Base-by-base conservation (phyloP, 1,140 invertebrate genomes). In the Drosophila lacertosa region DNA sequence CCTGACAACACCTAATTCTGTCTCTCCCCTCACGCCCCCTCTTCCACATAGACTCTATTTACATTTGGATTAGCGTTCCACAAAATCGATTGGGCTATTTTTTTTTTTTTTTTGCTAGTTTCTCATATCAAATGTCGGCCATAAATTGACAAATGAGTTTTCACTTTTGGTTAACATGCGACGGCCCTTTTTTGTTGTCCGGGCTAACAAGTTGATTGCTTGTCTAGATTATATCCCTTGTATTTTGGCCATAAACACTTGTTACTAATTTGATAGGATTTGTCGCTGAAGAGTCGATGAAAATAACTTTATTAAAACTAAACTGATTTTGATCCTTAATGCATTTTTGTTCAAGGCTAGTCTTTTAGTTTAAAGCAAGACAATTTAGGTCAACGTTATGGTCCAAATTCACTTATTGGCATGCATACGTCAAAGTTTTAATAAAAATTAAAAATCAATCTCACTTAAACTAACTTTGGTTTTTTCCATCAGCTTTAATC, bases 121-220 rank as follows among this genome's bases (percentile, higher is more conserved):
- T 32, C 6, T 54, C 66, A 39, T 74, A 74, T 74, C 71, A 74
- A 65, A 74, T 74, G 66, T 50, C 64, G 24, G 24, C 44, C 50
- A 33, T 37, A 70, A 65, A 58, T 57, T 70, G 67, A 57, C 51
- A 70, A 70, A 70, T 58, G 60, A 44, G 51, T 64, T 69, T 64
- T 64, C 35, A 68, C 48, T 63, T 68, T 63, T 47, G 7, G 59
- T 24, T 42, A 39, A 42, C 40, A 40, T 26, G 33, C 20, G 26
- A 47, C 32, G 55, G 16, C 18, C 48, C 59, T 51, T 20, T 50
- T 24, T 18, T 10, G n/a, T n/a, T n/a, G n/a, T n/a, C n/a, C n/a
- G n/a, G 26, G 18, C 59, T 32, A 68, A 54, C 22, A 39, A 51
- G 22, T 53, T 57, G 53, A 66, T 66, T 39, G 47, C 13, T 16